A percentile compares a stretch with the other conserved stretches of the same genome.
Evolutionary conservation across 2,888 invertebrate species (phyloP).

Genomic region (Epistrophe eligans): DNA sequence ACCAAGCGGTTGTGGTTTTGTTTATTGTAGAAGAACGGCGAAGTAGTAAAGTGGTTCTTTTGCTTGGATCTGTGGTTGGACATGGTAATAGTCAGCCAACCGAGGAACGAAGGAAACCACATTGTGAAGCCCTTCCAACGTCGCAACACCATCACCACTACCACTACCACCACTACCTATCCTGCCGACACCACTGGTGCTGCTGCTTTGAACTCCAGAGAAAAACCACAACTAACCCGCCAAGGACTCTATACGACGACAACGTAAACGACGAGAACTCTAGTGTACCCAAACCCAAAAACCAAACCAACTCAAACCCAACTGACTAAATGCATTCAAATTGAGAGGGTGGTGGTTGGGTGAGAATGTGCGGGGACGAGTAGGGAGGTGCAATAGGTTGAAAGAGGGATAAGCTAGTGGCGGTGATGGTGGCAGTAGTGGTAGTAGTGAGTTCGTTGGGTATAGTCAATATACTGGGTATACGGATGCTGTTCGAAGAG

Average conservation of each 20-base stretch:
- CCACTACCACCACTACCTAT: slow-evolving; percentile 1
- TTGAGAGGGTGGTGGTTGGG: slow-evolving; percentile 35
- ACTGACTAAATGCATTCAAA: slow-evolving; percentile 74
- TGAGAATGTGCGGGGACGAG: too few species aligned
- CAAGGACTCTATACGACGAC: slow-evolving; percentile 66
- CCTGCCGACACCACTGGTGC: slow-evolving; percentile 15
- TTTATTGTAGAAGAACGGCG: slow-evolving; percentile 35
- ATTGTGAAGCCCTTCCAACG: slow-evolving; percentile 55
- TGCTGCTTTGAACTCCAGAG: slow-evolving; percentile 51
- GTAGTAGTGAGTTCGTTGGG: slow-evolving; percentile 44
- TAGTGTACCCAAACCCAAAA: slow-evolving; percentile 22
- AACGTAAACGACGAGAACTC: slow-evolving; percentile 36
- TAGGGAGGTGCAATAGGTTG: neutral
- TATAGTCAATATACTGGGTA: neutral
- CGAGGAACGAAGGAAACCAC: slow-evolving; percentile 73
- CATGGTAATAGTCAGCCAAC: slow-evolving; percentile 74
- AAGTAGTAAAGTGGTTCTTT: slow-evolving; percentile 71
- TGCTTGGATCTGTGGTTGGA: slow-evolving; percentile 73
- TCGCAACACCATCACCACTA: slow-evolving; percentile 10
- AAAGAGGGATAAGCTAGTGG: slow-evolving; percentile 23
- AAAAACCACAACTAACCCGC: slow-evolving; percentile 75
- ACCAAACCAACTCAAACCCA: slow-evolving; percentile 36
- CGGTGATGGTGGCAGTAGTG: slow-evolving; percentile 37
- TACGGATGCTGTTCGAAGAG: slow-evolving; percentile 13
- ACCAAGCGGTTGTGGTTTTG: slow-evolving; percentile 22